Percentiles rank a stretch among this genome's conserved stretches.
phyloP scores from a whole-genome alignment of 2,797 vertebrate genomes.

The Anisognathus igniventris region DNA sequence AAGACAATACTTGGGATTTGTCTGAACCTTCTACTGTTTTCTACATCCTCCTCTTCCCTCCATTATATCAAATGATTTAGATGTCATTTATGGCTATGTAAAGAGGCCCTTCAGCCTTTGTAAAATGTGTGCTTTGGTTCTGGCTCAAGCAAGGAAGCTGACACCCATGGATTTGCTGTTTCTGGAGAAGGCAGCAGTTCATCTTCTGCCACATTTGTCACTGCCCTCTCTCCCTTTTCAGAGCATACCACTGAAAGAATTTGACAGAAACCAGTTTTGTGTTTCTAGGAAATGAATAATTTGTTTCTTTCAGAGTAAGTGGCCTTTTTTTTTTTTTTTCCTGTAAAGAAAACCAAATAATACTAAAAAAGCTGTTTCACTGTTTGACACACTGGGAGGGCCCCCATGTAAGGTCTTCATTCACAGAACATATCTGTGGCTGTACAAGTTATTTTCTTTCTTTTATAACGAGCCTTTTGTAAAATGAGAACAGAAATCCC shows the following conservation, averaged over 20 bases:
- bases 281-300: not conserved
- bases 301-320: not conserved
- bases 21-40: not conserved
- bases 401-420: not conserved
- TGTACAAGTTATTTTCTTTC: not conserved
- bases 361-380: not conserved
- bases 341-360: not conserved
- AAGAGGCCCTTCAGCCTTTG: not conserved
- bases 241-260: not conserved
- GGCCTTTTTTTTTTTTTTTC: not conserved
- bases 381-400: not conserved
- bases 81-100: not conserved
- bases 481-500: not conserved
- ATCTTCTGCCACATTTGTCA: not conserved
- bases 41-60: not conserved
- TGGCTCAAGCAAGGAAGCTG: not conserved
- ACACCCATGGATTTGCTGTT: not conserved
- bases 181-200: not conserved
- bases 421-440: not conserved
- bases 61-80: not conserved
- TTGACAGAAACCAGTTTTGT: not conserved
- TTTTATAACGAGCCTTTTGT: not conserved
- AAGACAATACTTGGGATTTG: not conserved
- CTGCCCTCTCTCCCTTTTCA: not conserved
- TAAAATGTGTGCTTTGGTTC: not conserved